Percentiles rank a stretch among this genome's conserved stretches.
phyloP scores from a whole-genome alignment of 64 coral and sea anemone species.

The Orbicella faveolata region DNA sequence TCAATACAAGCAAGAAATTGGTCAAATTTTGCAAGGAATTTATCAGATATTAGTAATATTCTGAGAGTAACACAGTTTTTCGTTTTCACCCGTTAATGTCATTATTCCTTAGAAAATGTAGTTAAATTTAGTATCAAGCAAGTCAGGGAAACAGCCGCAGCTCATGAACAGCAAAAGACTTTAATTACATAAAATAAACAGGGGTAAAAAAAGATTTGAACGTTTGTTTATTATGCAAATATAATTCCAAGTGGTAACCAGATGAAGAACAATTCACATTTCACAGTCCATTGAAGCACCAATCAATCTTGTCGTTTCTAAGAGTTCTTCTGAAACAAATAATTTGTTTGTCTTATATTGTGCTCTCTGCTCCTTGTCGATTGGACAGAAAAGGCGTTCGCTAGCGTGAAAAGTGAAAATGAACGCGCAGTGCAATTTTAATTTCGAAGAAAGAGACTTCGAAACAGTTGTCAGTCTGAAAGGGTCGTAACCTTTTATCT shows the following conservation, averaged over 20 bases:
- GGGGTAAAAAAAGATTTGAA: not conserved
- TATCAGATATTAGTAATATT: not conserved
- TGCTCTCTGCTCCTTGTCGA: too few relatives aligned
- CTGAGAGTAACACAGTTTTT: not conserved
- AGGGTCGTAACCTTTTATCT: not conserved
- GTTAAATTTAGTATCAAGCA: not conserved
- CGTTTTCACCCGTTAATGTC: not conserved
- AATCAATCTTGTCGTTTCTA: not conserved
- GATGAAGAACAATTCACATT: not conserved
- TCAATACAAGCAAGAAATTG: not conserved
- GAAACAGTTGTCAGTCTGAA: not conserved
- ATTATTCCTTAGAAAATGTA: not conserved
- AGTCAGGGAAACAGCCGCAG: not conserved
- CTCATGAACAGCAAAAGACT: not conserved
- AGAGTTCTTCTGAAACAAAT: not conserved
- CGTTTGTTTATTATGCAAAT: conserved; percentile 24
- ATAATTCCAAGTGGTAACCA: not conserved
- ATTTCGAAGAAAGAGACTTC: conserved; percentile 1
- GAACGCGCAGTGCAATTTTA: not conserved
- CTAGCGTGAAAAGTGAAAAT: not conserved
- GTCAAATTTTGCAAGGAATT: not conserved
- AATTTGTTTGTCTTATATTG: not conserved
- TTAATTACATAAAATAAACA: too few relatives aligned
- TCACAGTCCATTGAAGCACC: not conserved
- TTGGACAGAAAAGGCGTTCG: too few relatives aligned